Percentiles rank a stretch among this genome's conserved stretches.
Conservation (phyloP, 2,888 invertebrate genomes). For the Cremastobaeus sp. region DNA sequence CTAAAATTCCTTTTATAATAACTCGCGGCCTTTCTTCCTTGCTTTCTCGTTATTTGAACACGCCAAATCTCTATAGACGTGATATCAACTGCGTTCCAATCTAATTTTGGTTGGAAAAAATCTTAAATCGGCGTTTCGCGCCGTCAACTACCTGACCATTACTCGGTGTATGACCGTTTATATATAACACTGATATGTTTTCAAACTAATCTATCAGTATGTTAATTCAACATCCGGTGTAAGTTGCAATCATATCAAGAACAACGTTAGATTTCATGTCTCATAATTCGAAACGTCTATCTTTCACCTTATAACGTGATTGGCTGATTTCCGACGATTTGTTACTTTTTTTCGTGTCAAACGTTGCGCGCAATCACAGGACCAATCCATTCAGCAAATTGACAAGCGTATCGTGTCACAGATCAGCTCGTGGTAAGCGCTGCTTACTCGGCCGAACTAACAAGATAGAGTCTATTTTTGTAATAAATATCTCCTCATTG, state of each 20-base stretch:
- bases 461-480: conserved; percentile 58
- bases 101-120: no score
- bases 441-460: conserved; percentile 51
- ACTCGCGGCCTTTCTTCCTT: no score
- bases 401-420: conserved; percentile 58
- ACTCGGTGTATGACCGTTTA: no score
- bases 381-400: conserved; percentile 54
- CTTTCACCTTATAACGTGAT: conserved; percentile 31
- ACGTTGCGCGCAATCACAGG: conserved; percentile 45
- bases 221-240: conserved; percentile 4
- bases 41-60: no score
- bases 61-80: no score
- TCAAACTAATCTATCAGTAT: neutral
- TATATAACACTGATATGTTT: no score
- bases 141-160: no score
- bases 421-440: conserved; percentile 34
- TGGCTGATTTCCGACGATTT: conserved; percentile 49
- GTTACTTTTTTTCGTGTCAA: conserved; percentile 29
- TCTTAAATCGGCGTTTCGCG: no score
- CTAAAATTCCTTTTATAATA: no score
- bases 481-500: conserved; percentile 59
- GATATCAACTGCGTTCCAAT: no score
- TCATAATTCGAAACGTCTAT: conserved; percentile 44
- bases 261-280: conserved; percentile 16
- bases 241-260: conserved; percentile 12